Base-by-base conservation (phyloP, 64 coral and sea anemone species). In the Porites australiensis region DNA sequence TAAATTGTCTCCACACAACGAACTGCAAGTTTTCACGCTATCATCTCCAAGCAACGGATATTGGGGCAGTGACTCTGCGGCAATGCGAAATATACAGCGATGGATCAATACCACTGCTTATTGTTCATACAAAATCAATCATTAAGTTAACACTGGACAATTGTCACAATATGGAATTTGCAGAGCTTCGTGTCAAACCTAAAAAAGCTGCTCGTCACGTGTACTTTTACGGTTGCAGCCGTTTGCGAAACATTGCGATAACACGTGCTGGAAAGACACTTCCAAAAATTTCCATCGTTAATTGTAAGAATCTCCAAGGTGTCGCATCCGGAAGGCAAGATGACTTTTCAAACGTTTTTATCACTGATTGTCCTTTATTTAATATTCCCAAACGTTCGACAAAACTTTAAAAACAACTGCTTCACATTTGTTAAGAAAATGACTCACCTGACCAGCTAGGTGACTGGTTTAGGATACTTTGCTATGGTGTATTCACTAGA, bases 21-120 rank as follows among this genome's bases (percentile, higher is more conserved):
- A 66, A 83, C 79, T 83, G 79, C 48, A 83, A 18, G 79, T 83
- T 83, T 64, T 83, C 79, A 3, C 59, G 79, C 8, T 83, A 66
- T 48, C 43, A 83, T 48, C 59, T 83, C 18, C 58, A 64, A 18
- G 12, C 79, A 47, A 83, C 6, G 16, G 44, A 9, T 19, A 83
- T 83, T 48, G 43, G 37, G 16, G 47, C 19, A n/a, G 49, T 83
- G 9, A 44, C 44, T 14, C 37, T 83, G 19, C 59, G 66, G 44
- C 44, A n/a, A 8, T 83, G 79, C 49, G 79, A 83, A 48, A 64
- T 83, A 46, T 59, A 83, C 44, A 48, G 79, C 43, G 46, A 64
- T 6, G 44, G 65, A 50, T 19, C 58, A 6, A 83, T 83, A 64
- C 79, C 79, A 21, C 27, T 43, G 18, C 60, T 83, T 46, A 44